A percentile compares a stretch with the other conserved stretches of the same genome.
phyloP scores from a whole-genome alignment of 2,797 vertebrate genomes.

The Acrocephalus scirpaceus region DNA sequence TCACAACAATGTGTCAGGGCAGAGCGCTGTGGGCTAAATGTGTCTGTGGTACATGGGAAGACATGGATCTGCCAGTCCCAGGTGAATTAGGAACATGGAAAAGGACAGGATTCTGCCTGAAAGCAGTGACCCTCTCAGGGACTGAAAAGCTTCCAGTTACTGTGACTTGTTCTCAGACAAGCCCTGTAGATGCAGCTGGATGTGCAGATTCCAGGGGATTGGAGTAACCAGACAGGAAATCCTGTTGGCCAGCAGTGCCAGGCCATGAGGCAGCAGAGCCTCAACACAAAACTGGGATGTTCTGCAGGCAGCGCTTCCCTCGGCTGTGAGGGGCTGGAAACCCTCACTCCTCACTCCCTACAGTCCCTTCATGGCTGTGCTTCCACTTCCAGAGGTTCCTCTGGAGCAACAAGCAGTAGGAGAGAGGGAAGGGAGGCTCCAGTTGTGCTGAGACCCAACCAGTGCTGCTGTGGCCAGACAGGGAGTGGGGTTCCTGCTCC shows the following conservation, averaged over 20 bases:
- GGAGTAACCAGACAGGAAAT: background rate
- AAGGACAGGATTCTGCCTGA: background rate
- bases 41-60: background rate
- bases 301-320: background rate
- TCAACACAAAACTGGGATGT: background rate
- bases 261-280: background rate
- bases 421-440: background rate
- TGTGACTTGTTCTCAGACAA: background rate
- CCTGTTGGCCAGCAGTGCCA: background rate
- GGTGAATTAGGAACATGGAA: background rate
- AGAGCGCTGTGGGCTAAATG: accelerated
- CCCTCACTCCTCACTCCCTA: too few species aligned
- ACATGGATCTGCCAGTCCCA: accelerated
- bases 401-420: background rate
- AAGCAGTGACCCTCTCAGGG: background rate
- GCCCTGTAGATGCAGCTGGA: background rate
- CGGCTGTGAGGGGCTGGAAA: background rate
- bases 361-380: too few species aligned
- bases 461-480: accelerated
- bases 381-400: background rate
- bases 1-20: too few species aligned
- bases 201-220: background rate
- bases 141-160: background rate
- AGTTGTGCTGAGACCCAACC: background rate
- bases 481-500: background rate